Conservation (phyloP, 2,113 vertebrate species). For the Alectura lathami region DNA sequence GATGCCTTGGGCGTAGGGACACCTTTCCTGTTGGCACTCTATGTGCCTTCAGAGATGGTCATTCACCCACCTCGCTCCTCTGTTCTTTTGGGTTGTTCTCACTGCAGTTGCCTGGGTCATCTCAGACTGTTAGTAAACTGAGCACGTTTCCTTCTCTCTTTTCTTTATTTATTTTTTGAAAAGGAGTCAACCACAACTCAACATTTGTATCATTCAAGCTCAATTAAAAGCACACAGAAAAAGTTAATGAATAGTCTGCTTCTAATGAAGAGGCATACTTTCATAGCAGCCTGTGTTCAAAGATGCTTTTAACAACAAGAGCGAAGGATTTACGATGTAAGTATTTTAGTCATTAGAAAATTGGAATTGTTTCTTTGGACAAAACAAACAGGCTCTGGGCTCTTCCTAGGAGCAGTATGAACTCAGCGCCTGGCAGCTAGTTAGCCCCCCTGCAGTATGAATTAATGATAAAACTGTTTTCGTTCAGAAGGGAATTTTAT, state of each 20-base stretch:
- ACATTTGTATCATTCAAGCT: constrained; percentile 48
- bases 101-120: background rate
- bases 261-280: constrained; percentile 53
- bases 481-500: constrained; percentile 63
- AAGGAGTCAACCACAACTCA: constrained; percentile 39
- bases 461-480: constrained; percentile 73
- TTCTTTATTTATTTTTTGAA: background rate
- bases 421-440: constrained; percentile 39
- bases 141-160: background rate
- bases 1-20: background rate
- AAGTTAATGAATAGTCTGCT: constrained; percentile 48
- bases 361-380: constrained; percentile 41
- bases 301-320: constrained; percentile 57
- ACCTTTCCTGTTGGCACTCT: background rate
- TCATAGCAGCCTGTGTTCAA: constrained; percentile 24
- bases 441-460: constrained; percentile 47
- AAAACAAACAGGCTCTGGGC: constrained; percentile 53
- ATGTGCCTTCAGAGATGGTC: background rate
- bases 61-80: background rate
- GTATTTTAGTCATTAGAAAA: constrained; percentile 57
- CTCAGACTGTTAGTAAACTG: background rate
- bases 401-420: constrained; percentile 49
- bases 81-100: background rate
- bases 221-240: constrained; percentile 46
- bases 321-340: constrained; percentile 37